phyloP scores from a whole-genome alignment of 2,113 vertebrate species.

The Equus quagga region DNA sequence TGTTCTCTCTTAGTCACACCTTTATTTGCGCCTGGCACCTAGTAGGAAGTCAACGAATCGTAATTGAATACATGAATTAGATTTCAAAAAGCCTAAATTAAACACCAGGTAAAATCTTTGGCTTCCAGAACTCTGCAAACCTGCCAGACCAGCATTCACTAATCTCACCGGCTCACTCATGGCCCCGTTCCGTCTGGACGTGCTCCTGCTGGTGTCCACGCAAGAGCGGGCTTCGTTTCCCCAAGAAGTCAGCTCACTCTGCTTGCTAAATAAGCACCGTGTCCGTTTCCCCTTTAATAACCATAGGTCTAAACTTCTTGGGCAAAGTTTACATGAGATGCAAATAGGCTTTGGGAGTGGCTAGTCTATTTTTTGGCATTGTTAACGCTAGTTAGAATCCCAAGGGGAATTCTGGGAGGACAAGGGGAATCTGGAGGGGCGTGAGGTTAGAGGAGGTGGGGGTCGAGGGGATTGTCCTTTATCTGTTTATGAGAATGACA shows the following conservation, averaged over 20 bases:
- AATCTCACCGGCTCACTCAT: neutral
- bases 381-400: neutral
- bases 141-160: neutral
- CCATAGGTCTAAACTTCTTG: neutral
- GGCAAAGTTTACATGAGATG: neutral
- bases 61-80: neutral
- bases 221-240: neutral
- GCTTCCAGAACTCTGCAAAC: neutral
- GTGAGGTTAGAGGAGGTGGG: neutral
- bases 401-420: neutral
- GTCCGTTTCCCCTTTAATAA: neutral
- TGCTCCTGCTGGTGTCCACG: neutral
- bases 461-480: neutral
- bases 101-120: neutral
- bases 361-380: too few species aligned
- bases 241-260: neutral
- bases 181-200: accelerated
- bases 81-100: neutral
- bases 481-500: neutral
- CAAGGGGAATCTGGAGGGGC: too few species aligned
- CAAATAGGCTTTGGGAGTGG: neutral
- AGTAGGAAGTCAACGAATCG: neutral
- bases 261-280: neutral
- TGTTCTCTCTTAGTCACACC: neutral
- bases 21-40: neutral